Percentiles rank a stretch among this genome's conserved stretches.
Evolutionary conservation across 2,888 invertebrate species (phyloP).

Genomic region (Ramazzottius varieornatus): DNA sequence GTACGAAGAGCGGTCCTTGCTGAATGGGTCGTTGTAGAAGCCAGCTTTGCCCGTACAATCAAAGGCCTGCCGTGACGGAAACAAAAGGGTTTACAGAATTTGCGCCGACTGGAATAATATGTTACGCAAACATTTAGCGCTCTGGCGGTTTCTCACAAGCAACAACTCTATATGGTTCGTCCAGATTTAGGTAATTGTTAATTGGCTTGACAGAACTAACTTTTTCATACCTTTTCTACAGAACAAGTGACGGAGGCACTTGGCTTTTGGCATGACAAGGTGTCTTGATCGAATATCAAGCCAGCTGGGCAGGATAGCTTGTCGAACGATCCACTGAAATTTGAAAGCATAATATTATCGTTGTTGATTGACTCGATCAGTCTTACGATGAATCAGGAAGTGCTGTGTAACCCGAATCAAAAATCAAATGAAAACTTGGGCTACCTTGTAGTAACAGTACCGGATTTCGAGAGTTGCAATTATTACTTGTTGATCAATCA

Average conservation of each 20-base stretch:
- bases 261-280: not conserved
- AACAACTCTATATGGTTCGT: too few species aligned
- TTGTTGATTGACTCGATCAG: too few species aligned
- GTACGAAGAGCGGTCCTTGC: not conserved
- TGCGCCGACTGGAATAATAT: too few species aligned
- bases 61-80: not conserved
- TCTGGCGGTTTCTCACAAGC: not conserved
- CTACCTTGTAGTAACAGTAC: too few species aligned
- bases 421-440: too few species aligned
- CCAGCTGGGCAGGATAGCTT: conserved; percentile 1
- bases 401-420: too few species aligned
- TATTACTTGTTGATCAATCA: too few species aligned
- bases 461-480: too few species aligned
- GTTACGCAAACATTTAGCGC: not conserved
- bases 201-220: too few species aligned
- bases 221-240: not conserved
- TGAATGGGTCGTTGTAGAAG: not conserved
- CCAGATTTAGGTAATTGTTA: too few species aligned
- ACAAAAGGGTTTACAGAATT: not conserved
- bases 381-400: too few species aligned
- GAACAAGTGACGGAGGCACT: not conserved
- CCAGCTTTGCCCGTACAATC: conserved; percentile 1
- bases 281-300: not conserved
- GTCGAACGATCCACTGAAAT: not conserved
- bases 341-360: too few species aligned